These are phyloP conservation scores for Elysia chlorotica DNA, from an alignment of 1,140 invertebrate species.

Conservation along the genomic window DNA sequence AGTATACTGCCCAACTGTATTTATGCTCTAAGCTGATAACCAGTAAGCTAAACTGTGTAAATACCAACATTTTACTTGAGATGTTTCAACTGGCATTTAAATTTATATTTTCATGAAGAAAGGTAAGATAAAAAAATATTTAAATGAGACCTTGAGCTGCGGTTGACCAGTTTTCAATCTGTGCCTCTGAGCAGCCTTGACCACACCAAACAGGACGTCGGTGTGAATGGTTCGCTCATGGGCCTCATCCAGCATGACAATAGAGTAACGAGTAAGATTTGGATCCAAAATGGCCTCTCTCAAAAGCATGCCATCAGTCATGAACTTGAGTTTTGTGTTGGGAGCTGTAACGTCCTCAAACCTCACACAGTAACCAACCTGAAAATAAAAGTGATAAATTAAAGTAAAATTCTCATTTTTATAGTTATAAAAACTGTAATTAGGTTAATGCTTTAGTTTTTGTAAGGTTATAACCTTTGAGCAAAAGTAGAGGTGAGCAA, in stretches of 20 bases:
- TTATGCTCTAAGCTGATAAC: too few relatives aligned
- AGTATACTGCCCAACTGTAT: too few relatives aligned
- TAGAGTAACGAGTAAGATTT: slow-evolving; percentile 71
- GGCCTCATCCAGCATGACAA: slow-evolving; percentile 94
- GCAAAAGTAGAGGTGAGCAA: background rate
- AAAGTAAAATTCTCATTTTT: background rate
- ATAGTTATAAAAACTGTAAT: background rate
- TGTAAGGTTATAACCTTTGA: background rate
- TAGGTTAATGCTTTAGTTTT: background rate
- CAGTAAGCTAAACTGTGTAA: too few relatives aligned
- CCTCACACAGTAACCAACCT: slow-evolving; percentile 87
- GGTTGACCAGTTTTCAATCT: slow-evolving; percentile 38
- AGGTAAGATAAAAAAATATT: too few relatives aligned
- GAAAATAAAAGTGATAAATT: background rate
- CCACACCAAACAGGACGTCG: slow-evolving; percentile 87
- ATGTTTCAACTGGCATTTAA: too few relatives aligned
- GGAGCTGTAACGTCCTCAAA: slow-evolving; percentile 85
- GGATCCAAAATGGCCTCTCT: slow-evolving; percentile 79
- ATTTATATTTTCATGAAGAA: too few relatives aligned
- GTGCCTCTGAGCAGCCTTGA: slow-evolving; percentile 67
- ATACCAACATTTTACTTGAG: too few relatives aligned
- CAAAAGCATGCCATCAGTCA: slow-evolving; percentile 95
- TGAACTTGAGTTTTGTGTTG: slow-evolving; percentile 80
- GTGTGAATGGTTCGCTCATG: slow-evolving; percentile 96
- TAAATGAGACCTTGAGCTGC: slow-evolving; percentile 54